Evolutionary conservation across 2,888 invertebrate genomes (phyloP), one percentile per base, ranked within the genome.

Genomic region (Malthinus seriepunctatus): DNA sequence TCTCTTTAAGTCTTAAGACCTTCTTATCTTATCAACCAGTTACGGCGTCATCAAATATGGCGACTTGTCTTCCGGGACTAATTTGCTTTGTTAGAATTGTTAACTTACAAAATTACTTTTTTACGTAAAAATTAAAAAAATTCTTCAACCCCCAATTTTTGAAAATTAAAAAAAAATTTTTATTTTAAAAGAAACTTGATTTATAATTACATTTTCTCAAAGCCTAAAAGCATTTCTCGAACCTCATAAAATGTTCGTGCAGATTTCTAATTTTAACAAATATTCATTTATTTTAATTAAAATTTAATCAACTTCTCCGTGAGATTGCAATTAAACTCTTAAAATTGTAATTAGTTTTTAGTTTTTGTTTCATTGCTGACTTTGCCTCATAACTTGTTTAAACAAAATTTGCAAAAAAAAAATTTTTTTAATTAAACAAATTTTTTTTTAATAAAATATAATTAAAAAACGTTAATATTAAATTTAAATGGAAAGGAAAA

Each of bases 281-380:
- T 77, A 77, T 76, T 76, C 78, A 77, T 78, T 77, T 76, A 73
- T 78, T 77, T 76, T 76, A 74, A 78, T 78, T 78, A 78, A 78
- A 77, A 76, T 78, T 78, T 78, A 78, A 78, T 78, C 78, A 78
- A 76, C 72, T 72, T 71, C 73, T 70, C 66, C 72, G 71, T 67
- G 73, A 70, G 70, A 67, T 71, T 65, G 73, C 73, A 74, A 75
- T 74, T 75, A 74, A 74, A 73, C 72, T 74, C 74, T 75, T 74
- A 73, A 72, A 74, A 73, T 73, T 72, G 69, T 72, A 73, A 74
- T 74, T 73, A 73, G 73, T 71, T 73, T 74, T 70, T 70, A 71
- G 70, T 73, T 73, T 73, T 71, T 71, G 71, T 68, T 68, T 44
- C 61, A 46, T 12, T 45, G 53, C 51, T 52, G 50, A 39, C 42